These are phyloP conservation scores for Drosophila quadrilineata DNA, from an alignment of 1,140 invertebrate species.

Conservation along the genomic window DNA sequence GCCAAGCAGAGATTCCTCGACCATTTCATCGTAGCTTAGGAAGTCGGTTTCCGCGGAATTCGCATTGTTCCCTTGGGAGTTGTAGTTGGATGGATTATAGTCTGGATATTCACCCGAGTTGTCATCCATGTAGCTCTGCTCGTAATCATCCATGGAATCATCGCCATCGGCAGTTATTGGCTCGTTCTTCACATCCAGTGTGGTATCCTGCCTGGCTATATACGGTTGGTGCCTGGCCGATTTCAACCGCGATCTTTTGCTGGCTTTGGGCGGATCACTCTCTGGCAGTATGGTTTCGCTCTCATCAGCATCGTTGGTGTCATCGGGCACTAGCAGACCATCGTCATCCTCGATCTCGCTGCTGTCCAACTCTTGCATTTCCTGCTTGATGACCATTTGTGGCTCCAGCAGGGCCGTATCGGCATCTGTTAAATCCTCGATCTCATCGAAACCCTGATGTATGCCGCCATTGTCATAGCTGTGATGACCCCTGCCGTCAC, in stretches of 20 bases:
- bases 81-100: conserved; percentile 40
- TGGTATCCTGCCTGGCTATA: background rate
- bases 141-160: conserved; percentile 58
- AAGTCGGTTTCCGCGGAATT: conserved; percentile 40
- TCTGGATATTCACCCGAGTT: conserved; percentile 56
- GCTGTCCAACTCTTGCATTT: conserved; percentile 57
- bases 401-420: conserved; percentile 67
- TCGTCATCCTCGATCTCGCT: conserved; percentile 38
- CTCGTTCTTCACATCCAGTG: conserved; percentile 39
- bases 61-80: conserved; percentile 22
- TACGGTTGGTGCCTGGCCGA: conserved; percentile 19
- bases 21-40: conserved; percentile 73
- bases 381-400: conserved; percentile 77
- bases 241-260: conserved; percentile 43
- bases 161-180: conserved; percentile 40
- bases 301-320: conserved; percentile 32
- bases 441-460: conserved; percentile 56
- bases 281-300: conserved; percentile 58
- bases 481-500: conserved; percentile 1
- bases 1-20: conserved; percentile 69
- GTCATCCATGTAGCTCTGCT: conserved; percentile 52
- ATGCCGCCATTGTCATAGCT: conserved; percentile 28
- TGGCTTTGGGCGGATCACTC: conserved; percentile 29
- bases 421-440: conserved; percentile 69
- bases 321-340: conserved; percentile 11